These are phyloP conservation scores for Halotydeus destructor DNA, from an alignment of 1,140 invertebrate genomes.

Conservation along the genomic window DNA sequence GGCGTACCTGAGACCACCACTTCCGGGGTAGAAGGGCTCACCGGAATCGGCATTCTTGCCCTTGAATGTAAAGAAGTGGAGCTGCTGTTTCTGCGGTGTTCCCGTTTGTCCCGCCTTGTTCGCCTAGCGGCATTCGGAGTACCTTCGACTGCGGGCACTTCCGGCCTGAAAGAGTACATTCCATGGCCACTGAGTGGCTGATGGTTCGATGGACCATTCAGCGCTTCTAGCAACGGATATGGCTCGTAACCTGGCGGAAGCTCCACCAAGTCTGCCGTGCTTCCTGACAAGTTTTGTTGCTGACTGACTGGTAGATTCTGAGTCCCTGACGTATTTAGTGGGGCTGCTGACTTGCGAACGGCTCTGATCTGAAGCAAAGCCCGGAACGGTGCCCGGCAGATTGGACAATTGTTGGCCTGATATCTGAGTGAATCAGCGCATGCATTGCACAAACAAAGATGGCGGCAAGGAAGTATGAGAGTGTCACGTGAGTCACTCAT, in stretches of 20 bases:
- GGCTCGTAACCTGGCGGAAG: conserved; percentile 82
- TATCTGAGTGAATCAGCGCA: conserved; percentile 92
- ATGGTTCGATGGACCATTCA: conserved; percentile 62
- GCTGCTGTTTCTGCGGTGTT: neutral
- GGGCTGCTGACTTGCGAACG: conserved; percentile 43
- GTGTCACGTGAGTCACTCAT: conserved; percentile 96
- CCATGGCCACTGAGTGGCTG: conserved; percentile 26
- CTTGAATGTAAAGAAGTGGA: neutral
- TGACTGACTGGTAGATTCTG: neutral
- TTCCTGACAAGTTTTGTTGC: neutral
- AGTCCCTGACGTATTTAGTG: neutral
- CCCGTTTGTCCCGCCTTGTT: neutral
- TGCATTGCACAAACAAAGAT: conserved; percentile 87
- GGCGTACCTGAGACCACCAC: neutral
- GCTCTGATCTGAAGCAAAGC: conserved; percentile 88
- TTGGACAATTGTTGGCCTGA: conserved; percentile 91
- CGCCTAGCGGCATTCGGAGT: neutral
- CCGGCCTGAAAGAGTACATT: neutral
- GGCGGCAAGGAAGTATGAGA: conserved; percentile 87
- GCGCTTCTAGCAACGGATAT: conserved; percentile 83
- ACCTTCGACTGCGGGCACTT: no score
- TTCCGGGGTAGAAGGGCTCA: neutral
- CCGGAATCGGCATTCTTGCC: neutral
- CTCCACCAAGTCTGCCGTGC: conserved; percentile 26
- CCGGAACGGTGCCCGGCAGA: conserved; percentile 88